Conservation (phyloP, 2,113 vertebrate genomes). For the Centropus bengalensis region DNA sequence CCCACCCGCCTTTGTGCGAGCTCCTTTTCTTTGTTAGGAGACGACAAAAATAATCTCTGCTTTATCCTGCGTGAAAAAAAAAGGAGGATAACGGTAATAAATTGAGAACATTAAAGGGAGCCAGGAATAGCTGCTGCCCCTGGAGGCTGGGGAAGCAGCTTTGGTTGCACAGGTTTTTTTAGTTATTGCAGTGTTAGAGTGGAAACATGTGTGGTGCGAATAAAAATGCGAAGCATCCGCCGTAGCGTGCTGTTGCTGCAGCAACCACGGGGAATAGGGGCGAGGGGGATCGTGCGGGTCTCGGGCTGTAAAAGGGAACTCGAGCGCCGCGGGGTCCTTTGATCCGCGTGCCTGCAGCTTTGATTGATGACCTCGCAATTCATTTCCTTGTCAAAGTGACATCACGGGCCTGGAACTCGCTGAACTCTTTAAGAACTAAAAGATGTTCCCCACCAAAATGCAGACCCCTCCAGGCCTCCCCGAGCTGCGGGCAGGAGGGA, state of each 20-base stretch:
- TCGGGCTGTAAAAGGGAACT: constrained; percentile 62
- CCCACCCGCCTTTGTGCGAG: not conserved
- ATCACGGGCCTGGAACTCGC: constrained; percentile 78
- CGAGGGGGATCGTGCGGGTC: constrained; percentile 12
- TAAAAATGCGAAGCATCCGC: constrained; percentile 50
- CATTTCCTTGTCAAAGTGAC: constrained; percentile 82
- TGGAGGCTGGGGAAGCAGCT: constrained; percentile 24
- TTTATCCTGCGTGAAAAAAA: not conserved
- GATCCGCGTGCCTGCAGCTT: constrained; percentile 74
- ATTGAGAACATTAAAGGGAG: constrained; percentile 28
- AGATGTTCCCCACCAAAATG: not conserved
- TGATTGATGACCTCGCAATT: constrained; percentile 81
- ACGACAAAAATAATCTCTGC: not conserved
- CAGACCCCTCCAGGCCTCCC: too few species aligned
- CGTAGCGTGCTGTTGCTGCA: constrained; percentile 69
- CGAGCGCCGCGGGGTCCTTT: constrained; percentile 78
- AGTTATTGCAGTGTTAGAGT: constrained; percentile 44
- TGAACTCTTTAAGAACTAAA: not conserved
- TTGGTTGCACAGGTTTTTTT: constrained; percentile 59
- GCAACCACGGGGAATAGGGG: constrained; percentile 77
- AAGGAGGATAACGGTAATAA: not conserved
- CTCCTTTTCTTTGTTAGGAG: not conserved
- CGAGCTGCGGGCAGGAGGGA: not conserved
- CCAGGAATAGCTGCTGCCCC: constrained; percentile 22
- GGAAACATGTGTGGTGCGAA: constrained; percentile 65